Evolutionary conservation across 2,888 invertebrate genomes (phyloP), one percentile per base, ranked within the genome.

Genomic region (Pseudococcus jackbeardsleyi): DNA sequence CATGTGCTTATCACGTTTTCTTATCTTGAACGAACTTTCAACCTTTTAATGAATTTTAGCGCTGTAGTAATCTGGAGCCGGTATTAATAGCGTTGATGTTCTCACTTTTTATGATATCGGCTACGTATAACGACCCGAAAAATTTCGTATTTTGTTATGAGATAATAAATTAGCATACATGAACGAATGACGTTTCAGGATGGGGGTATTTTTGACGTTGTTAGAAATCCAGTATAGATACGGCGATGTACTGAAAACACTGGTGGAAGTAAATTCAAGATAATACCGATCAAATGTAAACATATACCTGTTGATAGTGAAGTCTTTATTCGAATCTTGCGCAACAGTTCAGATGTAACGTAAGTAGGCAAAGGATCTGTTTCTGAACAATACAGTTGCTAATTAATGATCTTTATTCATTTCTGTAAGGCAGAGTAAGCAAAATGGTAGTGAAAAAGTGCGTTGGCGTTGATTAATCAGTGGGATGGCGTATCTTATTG

Each of bases 21-120:
- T 82, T 82, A 82, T 82, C 79, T 42, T 3, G 17, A 9, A 17
- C 22, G 79, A 82, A 82, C 79, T 82, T 42, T 82, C 22, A 22
- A 82, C 79, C 79, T 46, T 46, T 82, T 82, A n/a, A 46, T 46
- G 46, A 46, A 82, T 42, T 79, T 42, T 42, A 82, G 22, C 46
- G 46, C 79, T 46, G 22, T 19, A 42, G 8, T 82, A 46, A 82
- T 82, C 79, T 82, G 79, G 79, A 82, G 46, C 33, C 72, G 72
- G 72, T 33, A 72, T 72, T 17, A n/a, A 33, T 17, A 72, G 22
- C 64, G 22, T 68, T 68, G 68, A 64, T 64, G 15, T 22, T 22
- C 15, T 64, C 12, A 22, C 64, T 11, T n/a, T 11, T 64, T 3
- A 26, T 11, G 26, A 19, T 68, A 26, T 26, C 68, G 1, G 59